A percentile compares a stretch with the other conserved stretches of the same genome.
Conservation (phyloP, 2,113 vertebrate genomes). For the Trogon melanurus region DNA sequence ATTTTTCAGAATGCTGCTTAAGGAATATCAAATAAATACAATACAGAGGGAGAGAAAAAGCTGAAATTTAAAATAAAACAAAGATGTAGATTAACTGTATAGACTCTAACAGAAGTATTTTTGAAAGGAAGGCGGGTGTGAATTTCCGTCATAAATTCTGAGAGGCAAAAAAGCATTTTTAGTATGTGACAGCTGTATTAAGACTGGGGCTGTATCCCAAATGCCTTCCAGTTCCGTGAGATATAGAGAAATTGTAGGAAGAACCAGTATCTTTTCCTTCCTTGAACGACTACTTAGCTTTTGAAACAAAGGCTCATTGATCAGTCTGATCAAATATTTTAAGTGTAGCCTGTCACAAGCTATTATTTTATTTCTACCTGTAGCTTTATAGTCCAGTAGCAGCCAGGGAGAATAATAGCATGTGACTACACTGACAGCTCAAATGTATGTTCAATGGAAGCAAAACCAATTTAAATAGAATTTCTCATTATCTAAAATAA, state of each 20-base stretch:
- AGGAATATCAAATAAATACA: background rate
- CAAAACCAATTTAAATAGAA: background rate
- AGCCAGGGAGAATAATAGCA: background rate
- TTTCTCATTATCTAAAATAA: background rate
- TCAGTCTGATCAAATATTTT: conserved; percentile 20
- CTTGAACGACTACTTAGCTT: background rate
- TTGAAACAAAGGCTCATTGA: background rate
- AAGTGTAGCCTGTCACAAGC: background rate
- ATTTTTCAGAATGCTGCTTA: background rate
- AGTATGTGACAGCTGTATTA: background rate
- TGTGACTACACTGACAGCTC: background rate
- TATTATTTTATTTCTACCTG: background rate
- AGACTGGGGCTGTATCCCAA: background rate
- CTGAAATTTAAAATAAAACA: background rate
- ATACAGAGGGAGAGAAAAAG: background rate
- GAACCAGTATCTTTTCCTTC: background rate
- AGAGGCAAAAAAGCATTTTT: background rate
- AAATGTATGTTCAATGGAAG: background rate
- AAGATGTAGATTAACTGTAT: background rate
- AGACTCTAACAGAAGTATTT: background rate
- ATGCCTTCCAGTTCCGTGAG: background rate
- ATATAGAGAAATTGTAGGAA: background rate
- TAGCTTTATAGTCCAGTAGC: background rate
- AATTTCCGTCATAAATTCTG: background rate
- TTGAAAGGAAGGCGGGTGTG: background rate